These are phyloP conservation scores for Thumatha senex DNA, from an alignment of 2,888 invertebrate species.

Conservation along the genomic window DNA sequence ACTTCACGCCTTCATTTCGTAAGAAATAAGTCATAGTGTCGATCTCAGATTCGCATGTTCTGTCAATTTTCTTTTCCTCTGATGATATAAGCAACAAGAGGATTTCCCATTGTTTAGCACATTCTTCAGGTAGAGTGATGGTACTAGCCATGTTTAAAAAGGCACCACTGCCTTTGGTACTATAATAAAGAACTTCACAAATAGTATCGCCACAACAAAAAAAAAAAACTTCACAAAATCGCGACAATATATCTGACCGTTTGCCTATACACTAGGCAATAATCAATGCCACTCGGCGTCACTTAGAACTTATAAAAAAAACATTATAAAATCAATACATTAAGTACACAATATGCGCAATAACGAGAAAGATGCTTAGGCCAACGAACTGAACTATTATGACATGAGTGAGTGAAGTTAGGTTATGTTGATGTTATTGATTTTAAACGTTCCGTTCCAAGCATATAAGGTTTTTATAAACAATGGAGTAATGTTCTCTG, in stretches of 20 bases:
- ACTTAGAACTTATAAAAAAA: too few species aligned
- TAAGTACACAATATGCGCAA: too few species aligned
- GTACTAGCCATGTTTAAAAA: conserved; percentile 47
- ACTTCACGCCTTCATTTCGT: conserved; percentile 69
- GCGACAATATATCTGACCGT: too few species aligned
- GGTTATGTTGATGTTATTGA: neutral
- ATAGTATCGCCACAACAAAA: too few species aligned
- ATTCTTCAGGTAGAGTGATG: conserved; percentile 61
- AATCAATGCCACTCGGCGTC: too few species aligned
- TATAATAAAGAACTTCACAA: neutral
- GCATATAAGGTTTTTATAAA: neutral
- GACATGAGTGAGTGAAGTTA: too few species aligned
- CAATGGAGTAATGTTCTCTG: too few species aligned
- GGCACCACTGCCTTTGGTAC: neutral
- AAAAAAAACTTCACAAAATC: too few species aligned
- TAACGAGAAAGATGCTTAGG: too few species aligned
- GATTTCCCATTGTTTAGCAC: conserved; percentile 69
- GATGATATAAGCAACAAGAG: conserved; percentile 38
- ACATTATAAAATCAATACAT: too few species aligned
- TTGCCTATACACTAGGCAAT: too few species aligned
- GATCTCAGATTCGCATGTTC: conserved; percentile 62
- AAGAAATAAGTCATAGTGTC: conserved; percentile 71
- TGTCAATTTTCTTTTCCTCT: conserved; percentile 73
- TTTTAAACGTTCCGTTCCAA: neutral
- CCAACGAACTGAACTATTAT: too few species aligned